phyloP scores from a whole-genome alignment of 2,888 invertebrate genomes.

The Phaonia tiefii region DNA sequence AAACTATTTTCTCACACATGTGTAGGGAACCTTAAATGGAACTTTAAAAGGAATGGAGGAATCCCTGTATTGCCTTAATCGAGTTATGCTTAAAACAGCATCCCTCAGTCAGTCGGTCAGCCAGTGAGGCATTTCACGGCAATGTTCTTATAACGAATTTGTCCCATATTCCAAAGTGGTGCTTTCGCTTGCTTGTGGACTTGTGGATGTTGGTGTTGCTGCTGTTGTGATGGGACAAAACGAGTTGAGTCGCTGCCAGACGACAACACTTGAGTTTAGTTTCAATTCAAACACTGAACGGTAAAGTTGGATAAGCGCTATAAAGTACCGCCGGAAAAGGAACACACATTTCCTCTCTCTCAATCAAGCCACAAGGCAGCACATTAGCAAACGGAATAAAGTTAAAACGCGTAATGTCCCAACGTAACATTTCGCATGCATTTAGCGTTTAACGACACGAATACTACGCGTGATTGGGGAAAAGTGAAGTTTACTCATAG shows the following conservation, averaged over 20 bases:
- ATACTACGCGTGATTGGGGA: no score
- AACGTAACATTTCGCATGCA: constrained; percentile 11
- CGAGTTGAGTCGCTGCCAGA: constrained; percentile 61
- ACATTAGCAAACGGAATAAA: constrained; percentile 41
- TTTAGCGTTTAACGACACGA: no score
- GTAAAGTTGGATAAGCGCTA: constrained; percentile 65
- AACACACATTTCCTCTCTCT: constrained; percentile 32
- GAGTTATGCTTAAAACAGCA: not conserved
- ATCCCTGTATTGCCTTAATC: no score
- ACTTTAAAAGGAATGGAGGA: no score
- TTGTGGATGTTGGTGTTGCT: constrained; percentile 4
- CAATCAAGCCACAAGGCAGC: not conserved
- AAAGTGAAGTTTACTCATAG: no score
- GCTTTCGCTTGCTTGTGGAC: constrained; percentile 54
- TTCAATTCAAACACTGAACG: constrained; percentile 65
- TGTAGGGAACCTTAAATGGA: not conserved
- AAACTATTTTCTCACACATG: not conserved
- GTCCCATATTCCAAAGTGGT: constrained; percentile 61
- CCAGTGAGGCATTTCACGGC: constrained; percentile 7
- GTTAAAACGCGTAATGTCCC: constrained; percentile 60
- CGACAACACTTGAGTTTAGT: constrained; percentile 64
- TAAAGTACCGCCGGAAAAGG: constrained; percentile 55
- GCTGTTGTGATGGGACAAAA: constrained; percentile 61
- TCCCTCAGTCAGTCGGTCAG: no score
- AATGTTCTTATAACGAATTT: constrained; percentile 56